A percentile compares a stretch with the other conserved stretches of the same genome.
Evolutionary conservation across 2,113 vertebrate species (phyloP).

Genomic region (Ardeotis arabs): DNA sequence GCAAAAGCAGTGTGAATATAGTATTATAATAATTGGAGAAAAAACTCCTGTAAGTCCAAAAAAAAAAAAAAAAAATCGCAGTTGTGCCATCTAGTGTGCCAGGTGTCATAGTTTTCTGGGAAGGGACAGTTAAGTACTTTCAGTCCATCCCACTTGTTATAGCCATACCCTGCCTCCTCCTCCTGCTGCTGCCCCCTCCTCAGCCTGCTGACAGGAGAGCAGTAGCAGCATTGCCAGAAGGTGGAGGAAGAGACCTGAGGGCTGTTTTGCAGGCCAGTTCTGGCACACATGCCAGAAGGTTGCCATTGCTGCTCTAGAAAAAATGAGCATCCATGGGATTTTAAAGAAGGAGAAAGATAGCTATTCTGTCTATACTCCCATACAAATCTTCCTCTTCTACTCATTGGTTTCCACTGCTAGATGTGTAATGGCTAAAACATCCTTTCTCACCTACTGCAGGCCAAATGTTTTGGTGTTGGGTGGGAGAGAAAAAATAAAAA

Average conservation of each 20-base stretch:
- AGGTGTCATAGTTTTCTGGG: neutral
- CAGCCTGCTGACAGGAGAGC: neutral
- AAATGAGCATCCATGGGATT: neutral
- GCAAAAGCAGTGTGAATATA: neutral
- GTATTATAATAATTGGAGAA: neutral
- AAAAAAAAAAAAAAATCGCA: constrained; percentile 26
- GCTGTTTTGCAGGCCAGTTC: constrained; percentile 33
- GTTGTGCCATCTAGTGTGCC: constrained; percentile 76
- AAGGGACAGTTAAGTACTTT: neutral
- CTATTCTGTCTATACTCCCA: neutral
- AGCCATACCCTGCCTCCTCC: neutral
- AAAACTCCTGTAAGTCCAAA: neutral
- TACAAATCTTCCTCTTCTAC: neutral
- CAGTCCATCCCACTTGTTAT: neutral
- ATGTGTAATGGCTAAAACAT: neutral
- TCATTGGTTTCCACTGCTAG: neutral
- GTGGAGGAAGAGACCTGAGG: neutral
- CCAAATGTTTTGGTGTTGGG: neutral
- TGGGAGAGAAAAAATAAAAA: neutral
- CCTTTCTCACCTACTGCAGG: neutral
- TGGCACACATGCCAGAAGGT: constrained; percentile 24
- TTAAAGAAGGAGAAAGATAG: neutral
- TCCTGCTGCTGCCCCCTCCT: neutral
- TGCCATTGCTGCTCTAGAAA: neutral
- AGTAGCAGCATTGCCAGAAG: neutral